Evolutionary conservation across 2,888 invertebrate species (phyloP).

Genomic region (Papilio elwesi): DNA sequence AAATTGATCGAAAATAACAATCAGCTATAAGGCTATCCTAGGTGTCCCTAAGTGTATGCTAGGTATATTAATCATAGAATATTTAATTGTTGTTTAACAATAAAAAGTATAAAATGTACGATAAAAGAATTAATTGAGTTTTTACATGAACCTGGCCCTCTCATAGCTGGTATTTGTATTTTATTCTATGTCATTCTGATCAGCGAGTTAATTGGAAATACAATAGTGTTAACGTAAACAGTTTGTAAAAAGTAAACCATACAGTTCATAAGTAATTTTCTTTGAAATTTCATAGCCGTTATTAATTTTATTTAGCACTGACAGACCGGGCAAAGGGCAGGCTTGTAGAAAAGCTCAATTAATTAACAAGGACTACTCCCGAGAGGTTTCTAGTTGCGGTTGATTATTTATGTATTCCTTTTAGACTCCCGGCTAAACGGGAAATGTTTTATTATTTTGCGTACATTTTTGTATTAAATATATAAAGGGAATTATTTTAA

Average conservation of each 20-base stretch:
- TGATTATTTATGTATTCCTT: constrained; percentile 24
- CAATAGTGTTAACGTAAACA: no score
- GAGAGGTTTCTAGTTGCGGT: constrained; percentile 26
- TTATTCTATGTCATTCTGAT: no score
- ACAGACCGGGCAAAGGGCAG: constrained; percentile 31
- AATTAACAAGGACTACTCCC: constrained; percentile 39
- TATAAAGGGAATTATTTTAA: constrained; percentile 6
- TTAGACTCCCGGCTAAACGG: constrained; percentile 10
- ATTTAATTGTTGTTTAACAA: no score
- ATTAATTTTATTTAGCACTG: constrained; percentile 38
- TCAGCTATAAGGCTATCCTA: no score
- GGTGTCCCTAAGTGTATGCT: no score
- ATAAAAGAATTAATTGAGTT: no score
- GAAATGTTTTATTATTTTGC: constrained; percentile 19
- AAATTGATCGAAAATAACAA: not conserved
- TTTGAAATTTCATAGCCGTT: constrained; percentile 29
- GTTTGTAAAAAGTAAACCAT: no score
- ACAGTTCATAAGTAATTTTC: constrained; percentile 10
- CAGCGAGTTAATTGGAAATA: no score
- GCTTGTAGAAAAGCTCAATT: constrained; percentile 37
- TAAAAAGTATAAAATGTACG: no score
- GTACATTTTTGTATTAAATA: not conserved
- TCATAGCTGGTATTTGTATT: no score
- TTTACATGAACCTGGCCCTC: no score
- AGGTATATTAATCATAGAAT: no score